Evolutionary conservation across 2,888 invertebrate species (phyloP).

Genomic region (Ernsta delagoae): DNA sequence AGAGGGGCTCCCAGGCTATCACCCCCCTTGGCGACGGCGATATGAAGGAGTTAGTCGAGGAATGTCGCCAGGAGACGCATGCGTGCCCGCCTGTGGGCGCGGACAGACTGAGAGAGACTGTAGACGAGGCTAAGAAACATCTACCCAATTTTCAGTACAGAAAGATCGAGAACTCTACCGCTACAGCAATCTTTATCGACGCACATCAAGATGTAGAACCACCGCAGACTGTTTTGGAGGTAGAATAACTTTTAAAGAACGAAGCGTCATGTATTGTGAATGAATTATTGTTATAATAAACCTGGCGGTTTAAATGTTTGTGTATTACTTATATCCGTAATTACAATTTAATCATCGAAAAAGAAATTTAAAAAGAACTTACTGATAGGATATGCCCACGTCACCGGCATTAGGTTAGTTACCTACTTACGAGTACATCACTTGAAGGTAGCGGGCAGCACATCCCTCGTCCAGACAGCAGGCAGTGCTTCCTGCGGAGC

Average conservation of each 20-base stretch:
- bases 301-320: no score
- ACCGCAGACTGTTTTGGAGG: neutral
- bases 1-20: constrained; percentile 56
- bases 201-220: constrained; percentile 50
- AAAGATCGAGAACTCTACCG: constrained; percentile 66
- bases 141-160: constrained; percentile 73
- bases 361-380: no score
- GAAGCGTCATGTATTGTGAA: no score
- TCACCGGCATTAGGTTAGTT: no score
- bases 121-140: constrained; percentile 66
- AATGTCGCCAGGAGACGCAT: constrained; percentile 56
- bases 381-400: no score
- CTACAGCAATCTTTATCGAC: constrained; percentile 61
- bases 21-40: constrained; percentile 58
- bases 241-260: neutral
- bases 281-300: no score
- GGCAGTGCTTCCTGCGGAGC: constrained; percentile 65
- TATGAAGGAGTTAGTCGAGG: constrained; percentile 62
- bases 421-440: no score
- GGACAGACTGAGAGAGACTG: constrained; percentile 60
- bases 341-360: no score
- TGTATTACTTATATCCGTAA: no score
- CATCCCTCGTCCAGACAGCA: constrained; percentile 60
- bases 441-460: constrained; percentile 66
- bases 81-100: constrained; percentile 49